Conservation (phyloP, 2,113 vertebrate genomes). For the Xiphias gladius region DNA sequence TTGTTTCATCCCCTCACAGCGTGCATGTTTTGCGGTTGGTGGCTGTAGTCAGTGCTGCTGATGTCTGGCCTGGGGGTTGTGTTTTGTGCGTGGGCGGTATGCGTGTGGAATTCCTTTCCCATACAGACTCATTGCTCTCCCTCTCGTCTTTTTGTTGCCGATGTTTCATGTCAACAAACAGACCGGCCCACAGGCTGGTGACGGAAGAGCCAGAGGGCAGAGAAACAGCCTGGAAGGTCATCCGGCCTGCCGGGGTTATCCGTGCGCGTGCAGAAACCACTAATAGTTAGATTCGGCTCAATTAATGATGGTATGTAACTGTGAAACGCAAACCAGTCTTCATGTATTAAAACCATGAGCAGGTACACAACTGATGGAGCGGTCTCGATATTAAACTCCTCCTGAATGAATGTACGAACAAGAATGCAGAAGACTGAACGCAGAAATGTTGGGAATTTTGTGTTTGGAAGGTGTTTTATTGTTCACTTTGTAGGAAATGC, state of each 20-base stretch:
- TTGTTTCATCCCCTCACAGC: slow-evolving; percentile 33
- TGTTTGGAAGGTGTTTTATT: slow-evolving; percentile 6
- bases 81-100: slow-evolving; percentile 55
- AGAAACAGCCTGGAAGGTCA: slow-evolving; percentile 33
- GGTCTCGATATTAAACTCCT: no score
- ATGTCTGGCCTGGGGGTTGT: background rate
- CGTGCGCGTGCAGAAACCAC: background rate
- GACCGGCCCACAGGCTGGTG: slow-evolving; percentile 22
- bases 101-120: slow-evolving; percentile 72
- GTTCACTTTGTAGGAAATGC: background rate
- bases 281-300: background rate
- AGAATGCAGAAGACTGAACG: background rate
- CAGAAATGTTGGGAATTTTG: background rate
- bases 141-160: slow-evolving; percentile 48
- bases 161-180: slow-evolving; percentile 73
- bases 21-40: slow-evolving; percentile 38
- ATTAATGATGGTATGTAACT: background rate
- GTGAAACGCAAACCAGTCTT: background rate
- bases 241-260: background rate
- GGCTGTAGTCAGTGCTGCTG: background rate
- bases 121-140: slow-evolving; percentile 46
- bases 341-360: background rate
- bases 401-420: no score
- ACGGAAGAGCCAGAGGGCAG: slow-evolving; percentile 37
- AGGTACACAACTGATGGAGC: no score